A percentile compares a stretch with the other conserved stretches of the same genome.
phyloP scores from a whole-genome alignment of 2,888 invertebrate species.

The Scaptodrosophila latifasciaeformis region DNA sequence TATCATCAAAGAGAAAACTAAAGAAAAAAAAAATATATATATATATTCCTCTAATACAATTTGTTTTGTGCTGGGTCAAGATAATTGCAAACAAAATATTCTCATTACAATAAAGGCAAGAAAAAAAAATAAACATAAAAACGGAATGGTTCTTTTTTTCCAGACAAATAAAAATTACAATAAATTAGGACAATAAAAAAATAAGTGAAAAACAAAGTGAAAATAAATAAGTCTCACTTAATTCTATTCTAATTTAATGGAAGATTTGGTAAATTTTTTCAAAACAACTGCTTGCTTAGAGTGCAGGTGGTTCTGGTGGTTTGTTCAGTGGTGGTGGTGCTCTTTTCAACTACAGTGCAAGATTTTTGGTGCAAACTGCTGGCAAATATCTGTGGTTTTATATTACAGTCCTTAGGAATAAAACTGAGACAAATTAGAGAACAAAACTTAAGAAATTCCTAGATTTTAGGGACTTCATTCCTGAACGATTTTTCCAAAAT shows the following conservation, averaged over 20 bases:
- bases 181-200: too few species aligned
- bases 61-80: conserved; percentile 61
- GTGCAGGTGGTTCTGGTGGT: not conserved
- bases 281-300: not conserved
- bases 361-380: conserved; percentile 46
- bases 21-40: conserved; percentile 36
- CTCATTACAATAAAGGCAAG: conserved; percentile 11
- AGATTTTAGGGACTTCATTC: too few species aligned
- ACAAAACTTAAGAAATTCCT: too few species aligned
- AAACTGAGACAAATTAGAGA: too few species aligned
- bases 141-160: conserved; percentile 12
- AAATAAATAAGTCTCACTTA: conserved; percentile 13
- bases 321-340: not conserved
- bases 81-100: conserved; percentile 47
- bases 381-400: conserved; percentile 18
- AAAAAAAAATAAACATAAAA: conserved; percentile 20
- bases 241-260: not conserved
- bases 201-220: conserved; percentile 8
- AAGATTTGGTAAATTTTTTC: not conserved
- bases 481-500: too few species aligned
- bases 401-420: conserved; percentile 59
- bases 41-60: too few species aligned
- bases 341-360: conserved; percentile 48
- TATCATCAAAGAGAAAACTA: too few species aligned
- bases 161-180: conserved; percentile 11